A percentile compares a stretch with the other conserved stretches of the same genome.
phyloP scores from a whole-genome alignment of 2,113 vertebrate species.

The Chloropsis cyanopogon region DNA sequence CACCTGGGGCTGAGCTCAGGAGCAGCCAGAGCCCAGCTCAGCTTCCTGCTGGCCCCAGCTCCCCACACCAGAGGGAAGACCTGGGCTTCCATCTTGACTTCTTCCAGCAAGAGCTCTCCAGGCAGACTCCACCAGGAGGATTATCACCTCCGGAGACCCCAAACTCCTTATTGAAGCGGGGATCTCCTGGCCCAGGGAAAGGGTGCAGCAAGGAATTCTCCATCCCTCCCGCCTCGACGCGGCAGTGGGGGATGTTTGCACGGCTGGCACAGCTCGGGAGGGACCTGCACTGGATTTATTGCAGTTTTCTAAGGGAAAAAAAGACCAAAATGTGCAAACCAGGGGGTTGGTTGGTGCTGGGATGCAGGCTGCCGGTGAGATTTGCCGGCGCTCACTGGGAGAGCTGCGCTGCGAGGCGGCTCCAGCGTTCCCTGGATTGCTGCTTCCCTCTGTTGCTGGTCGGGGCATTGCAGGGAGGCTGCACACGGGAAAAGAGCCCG shows the following conservation, averaged over 20 bases:
- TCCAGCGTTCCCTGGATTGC: not conserved
- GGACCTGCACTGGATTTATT: not conserved
- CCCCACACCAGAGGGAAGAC: not conserved
- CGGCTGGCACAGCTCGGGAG: not conserved
- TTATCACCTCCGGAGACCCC: not conserved
- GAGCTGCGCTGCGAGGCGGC: not conserved
- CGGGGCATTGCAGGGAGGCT: constrained; percentile 28
- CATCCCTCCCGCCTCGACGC: rapidly evolving
- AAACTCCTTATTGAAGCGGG: not conserved
- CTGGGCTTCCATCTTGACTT: not conserved
- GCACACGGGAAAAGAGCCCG: not conserved
- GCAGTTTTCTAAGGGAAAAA: not conserved
- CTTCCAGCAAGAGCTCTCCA: not conserved
- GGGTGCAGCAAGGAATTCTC: not conserved
- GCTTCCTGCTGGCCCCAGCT: not conserved
- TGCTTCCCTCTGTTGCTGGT: constrained; percentile 56
- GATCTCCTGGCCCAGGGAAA: not conserved
- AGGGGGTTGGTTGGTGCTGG: not conserved
- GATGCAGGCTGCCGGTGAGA: rapidly evolving
- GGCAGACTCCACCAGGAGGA: not conserved
- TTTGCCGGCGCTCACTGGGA: not conserved
- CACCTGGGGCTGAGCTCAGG: not conserved
- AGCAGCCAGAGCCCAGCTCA: not conserved
- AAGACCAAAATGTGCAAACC: rapidly evolving
- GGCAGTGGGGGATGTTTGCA: not conserved